Base-by-base conservation (phyloP, 2,797 vertebrate species). In the Bothrops alternatus region DNA sequence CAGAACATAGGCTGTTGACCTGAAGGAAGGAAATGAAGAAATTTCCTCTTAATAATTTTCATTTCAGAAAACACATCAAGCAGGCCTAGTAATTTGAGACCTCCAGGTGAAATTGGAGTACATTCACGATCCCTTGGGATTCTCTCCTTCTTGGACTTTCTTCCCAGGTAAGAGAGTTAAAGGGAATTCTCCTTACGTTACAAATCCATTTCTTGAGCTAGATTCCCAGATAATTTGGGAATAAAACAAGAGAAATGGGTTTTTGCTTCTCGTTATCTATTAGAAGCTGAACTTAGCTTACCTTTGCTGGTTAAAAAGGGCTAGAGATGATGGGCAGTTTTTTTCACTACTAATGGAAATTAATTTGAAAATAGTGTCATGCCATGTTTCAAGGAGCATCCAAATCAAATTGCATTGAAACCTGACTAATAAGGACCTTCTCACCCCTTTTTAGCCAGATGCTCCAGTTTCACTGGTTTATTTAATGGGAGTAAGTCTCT, bases 11-110 rank as follows among this genome's bases (percentile, higher is more conserved):
- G 23, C 20, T 63, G 3, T 16, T 65, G 60, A 47, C 10, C 16
- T 37, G 87, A 60, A n/a, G 3, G 2, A 4, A 7, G 53, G 18
- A 86, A 85, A 60, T 26, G 69, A 73, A 63, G 42, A 65, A 85
- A 56, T 69, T 58, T 32, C 85, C 69, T 92, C 58, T 90, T 85
- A 37, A 14, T 32, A 82, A 28, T 86, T 82, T 92, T 95, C 91
- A 8, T 94, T 95, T 87, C 94, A 94, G 95, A 63, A 57, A 90
- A 61, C 14, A 11, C n/a, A 25, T n/a, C 63, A 55, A 8, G 56
- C 23, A 1, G 0, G 3, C 13, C 42, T 26, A 85, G 87, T 14
- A 32, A 0, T 0, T 20, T 90, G 32, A 7, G 0, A 7, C 0
- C 20, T 93, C 25, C 13, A 1, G 69, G 73, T 2, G 60, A 25